These are phyloP conservation scores for Netelia fuscicornis DNA, from an alignment of 2,888 invertebrate genomes.

Conservation along the genomic window DNA sequence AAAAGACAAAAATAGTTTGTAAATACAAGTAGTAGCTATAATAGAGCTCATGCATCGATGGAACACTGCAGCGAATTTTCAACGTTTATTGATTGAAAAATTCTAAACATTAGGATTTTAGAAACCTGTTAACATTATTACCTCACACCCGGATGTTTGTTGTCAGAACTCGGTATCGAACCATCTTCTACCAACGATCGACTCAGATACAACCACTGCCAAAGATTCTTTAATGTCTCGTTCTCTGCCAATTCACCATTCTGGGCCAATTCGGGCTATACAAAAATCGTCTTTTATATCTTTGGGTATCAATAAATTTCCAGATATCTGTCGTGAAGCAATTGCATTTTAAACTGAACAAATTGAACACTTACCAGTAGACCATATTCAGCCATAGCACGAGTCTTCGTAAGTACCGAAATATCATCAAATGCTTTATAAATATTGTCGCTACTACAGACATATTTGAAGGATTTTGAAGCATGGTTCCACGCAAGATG, in stretches of 20 bases:
- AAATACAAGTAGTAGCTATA: not conserved
- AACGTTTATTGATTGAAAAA: not conserved
- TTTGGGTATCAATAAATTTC: not conserved
- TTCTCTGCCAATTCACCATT: slow-evolving; percentile 93
- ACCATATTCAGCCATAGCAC: slow-evolving; percentile 92
- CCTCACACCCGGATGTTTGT: slow-evolving; percentile 88
- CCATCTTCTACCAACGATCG: slow-evolving; percentile 90
- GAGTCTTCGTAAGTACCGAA: slow-evolving; percentile 89
- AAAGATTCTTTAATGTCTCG: slow-evolving; percentile 91
- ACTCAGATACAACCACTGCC: slow-evolving; percentile 93
- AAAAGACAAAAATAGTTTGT: not conserved
- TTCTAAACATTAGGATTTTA: not conserved
- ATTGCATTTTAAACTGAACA: not conserved
- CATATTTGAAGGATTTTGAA: slow-evolving; percentile 88
- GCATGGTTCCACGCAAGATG: slow-evolving; percentile 92
- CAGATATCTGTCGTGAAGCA: not conserved
- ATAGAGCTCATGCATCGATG: not conserved
- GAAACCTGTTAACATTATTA: slow-evolving; percentile 61
- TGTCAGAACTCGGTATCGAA: slow-evolving; percentile 86
- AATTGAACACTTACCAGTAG: slow-evolving; percentile 87
- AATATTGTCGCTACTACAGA: slow-evolving; percentile 85
- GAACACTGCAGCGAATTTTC: not conserved
- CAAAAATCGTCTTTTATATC: slow-evolving; percentile 59
- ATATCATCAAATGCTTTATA: slow-evolving; percentile 89
- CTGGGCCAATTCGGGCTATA: slow-evolving; percentile 90